phyloP scores from a whole-genome alignment of 2,113 vertebrate species.

The Corvus cornix region DNA sequence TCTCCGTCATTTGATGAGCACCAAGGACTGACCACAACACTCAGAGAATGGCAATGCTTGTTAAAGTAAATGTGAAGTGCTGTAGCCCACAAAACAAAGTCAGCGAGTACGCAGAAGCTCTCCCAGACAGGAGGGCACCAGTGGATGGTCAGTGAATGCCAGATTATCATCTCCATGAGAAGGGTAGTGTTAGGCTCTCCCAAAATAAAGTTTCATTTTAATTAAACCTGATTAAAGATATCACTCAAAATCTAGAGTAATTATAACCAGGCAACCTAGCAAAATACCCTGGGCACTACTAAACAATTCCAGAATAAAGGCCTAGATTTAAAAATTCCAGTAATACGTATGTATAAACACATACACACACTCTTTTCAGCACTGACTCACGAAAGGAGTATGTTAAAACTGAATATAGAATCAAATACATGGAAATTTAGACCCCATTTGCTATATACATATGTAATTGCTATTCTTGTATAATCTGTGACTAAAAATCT shows the following conservation, averaged over 20 bases:
- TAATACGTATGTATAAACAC: not conserved
- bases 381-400: constrained; percentile 26
- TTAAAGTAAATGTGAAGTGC: not conserved
- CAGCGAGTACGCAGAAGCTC: constrained; percentile 25
- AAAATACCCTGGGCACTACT: constrained; percentile 35
- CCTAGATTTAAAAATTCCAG: constrained; percentile 49
- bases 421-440: not conserved
- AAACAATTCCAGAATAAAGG: constrained; percentile 55
- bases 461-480: not conserved
- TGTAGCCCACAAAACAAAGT: constrained; percentile 50
- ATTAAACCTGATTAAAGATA: constrained; percentile 65
- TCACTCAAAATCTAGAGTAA: constrained; percentile 27
- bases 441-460: not conserved
- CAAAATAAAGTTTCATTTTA: constrained; percentile 64
- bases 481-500: constrained; percentile 46
- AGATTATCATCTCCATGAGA: constrained; percentile 57
- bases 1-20: not conserved
- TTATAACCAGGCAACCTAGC: constrained; percentile 36
- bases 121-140: constrained; percentile 68
- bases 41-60: not conserved
- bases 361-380: not conserved
- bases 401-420: constrained; percentile 5
- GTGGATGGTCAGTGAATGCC: constrained; percentile 47
- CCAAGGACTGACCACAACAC: not conserved
- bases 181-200: constrained; percentile 43